Conservation (phyloP, 2,797 vertebrate species). For the Thripadectes ignobilis region DNA sequence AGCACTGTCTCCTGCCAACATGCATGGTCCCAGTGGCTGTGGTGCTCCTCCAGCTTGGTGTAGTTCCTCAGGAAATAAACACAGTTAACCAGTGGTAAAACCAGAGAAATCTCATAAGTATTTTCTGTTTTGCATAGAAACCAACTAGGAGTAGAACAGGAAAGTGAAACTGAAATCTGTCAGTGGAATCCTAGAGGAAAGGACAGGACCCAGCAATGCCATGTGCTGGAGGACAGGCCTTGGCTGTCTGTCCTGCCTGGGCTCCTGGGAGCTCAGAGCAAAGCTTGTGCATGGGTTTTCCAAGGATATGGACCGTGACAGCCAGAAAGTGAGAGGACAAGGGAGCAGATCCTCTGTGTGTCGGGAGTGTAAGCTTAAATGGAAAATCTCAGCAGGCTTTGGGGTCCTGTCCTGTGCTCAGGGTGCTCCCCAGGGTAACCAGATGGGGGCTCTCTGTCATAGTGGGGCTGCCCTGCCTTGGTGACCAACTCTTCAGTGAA, state of each 20-base stretch:
- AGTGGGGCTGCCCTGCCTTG: background rate
- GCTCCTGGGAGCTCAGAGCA: background rate
- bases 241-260: background rate
- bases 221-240: rapidly evolving
- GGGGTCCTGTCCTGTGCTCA: background rate
- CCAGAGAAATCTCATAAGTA: too few relatives aligned
- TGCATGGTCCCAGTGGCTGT: background rate
- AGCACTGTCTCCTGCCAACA: background rate
- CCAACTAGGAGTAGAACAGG: background rate
- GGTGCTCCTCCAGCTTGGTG: background rate
- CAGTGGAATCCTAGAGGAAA: background rate
- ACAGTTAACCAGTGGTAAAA: background rate
- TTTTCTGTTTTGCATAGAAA: background rate
- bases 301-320: background rate
- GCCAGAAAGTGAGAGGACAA: background rate
- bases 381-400: background rate
- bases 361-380: background rate
- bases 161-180: background rate
- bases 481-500: background rate
- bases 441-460: too few relatives aligned
- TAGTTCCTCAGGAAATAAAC: background rate
- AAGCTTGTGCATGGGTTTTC: background rate
- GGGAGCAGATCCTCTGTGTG: background rate
- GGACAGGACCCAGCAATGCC: background rate
- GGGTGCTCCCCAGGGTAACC: background rate